Conservation (phyloP, 2,797 vertebrate species). For the Diplodus puntazzo region DNA sequence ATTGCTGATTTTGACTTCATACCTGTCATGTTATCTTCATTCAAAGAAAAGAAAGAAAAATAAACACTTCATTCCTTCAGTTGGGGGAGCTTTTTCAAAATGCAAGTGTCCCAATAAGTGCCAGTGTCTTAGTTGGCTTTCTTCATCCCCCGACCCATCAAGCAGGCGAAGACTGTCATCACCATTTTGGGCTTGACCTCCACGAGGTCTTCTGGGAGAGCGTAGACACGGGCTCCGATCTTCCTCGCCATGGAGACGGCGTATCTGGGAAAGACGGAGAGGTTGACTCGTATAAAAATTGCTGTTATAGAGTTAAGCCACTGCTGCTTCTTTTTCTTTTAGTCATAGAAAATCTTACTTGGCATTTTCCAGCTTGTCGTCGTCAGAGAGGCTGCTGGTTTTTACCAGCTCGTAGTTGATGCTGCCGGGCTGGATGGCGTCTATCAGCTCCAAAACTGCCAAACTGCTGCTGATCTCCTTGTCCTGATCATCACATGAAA, state of each 20-base stretch:
- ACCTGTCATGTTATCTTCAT: conserved; percentile 54
- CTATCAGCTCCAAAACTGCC: conserved; percentile 96
- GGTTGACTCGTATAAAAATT: not conserved
- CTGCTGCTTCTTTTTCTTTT: not conserved
- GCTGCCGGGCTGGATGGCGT: conserved; percentile 95
- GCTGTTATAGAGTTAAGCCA: not conserved
- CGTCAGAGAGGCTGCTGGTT: conserved; percentile 88
- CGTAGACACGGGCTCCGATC: conserved; percentile 96
- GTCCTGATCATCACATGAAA: conserved; percentile 84
- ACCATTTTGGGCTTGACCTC: conserved; percentile 99
- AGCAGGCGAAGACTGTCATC: conserved; percentile 98
- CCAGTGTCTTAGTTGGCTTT: conserved; percentile 81
- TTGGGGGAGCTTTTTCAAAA: conserved; percentile 76
- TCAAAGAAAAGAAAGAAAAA: conserved; percentile 20
- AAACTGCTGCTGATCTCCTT: conserved; percentile 95
- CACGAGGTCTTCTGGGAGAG: conserved; percentile 96
- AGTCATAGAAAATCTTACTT: conserved; percentile 83
- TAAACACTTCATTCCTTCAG: conserved; percentile 80
- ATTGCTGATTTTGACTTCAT: conserved; percentile 62
- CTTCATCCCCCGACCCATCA: conserved; percentile 99
- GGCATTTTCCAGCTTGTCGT: conserved; percentile 95
- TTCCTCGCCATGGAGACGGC: conserved; percentile 97
- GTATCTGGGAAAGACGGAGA: conserved; percentile 84
- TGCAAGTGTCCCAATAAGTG: conserved; percentile 67
- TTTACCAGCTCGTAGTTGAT: conserved; percentile 96